Evolutionary conservation across 2,888 invertebrate genomes (phyloP).

Genomic region (Galeopsomyia nigrocyanea): DNA sequence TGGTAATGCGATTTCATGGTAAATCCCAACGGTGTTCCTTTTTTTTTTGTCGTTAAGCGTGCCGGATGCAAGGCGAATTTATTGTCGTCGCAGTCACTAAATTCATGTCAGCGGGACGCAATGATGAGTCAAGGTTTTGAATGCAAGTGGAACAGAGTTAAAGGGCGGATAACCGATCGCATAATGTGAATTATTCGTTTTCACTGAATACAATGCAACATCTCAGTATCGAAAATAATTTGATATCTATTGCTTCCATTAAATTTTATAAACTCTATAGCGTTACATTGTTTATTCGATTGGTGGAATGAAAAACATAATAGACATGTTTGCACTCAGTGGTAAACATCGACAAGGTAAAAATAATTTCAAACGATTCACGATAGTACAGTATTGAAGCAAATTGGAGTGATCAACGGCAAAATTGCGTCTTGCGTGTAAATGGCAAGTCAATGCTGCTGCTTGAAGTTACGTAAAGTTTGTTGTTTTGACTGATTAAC

Average conservation of each 20-base stretch:
- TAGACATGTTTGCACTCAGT: no score
- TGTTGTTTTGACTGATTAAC: conserved; percentile 31
- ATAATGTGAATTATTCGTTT: no score
- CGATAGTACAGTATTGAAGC: background rate
- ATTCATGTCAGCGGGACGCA: no score
- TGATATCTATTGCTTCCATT: no score
- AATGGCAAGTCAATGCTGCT: conserved; percentile 27
- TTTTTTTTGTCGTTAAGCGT: background rate
- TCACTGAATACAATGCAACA: no score
- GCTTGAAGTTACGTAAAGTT: conserved; percentile 27
- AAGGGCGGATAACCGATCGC: no score
- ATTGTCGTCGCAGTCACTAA: background rate
- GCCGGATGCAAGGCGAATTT: conserved; percentile 19
- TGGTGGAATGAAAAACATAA: no score
- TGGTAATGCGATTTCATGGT: conserved; percentile 27
- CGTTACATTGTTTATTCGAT: no score
- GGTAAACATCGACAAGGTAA: background rate
- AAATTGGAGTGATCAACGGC: background rate
- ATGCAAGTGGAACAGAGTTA: no score
- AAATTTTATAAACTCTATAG: no score
- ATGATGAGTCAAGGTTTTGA: background rate
- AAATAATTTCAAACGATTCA: background rate
- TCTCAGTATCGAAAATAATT: no score
- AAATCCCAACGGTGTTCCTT: background rate
- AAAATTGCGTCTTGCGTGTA: conserved; percentile 10